Conservation (phyloP, 2,888 invertebrate species). For the Allygus modestus region DNA sequence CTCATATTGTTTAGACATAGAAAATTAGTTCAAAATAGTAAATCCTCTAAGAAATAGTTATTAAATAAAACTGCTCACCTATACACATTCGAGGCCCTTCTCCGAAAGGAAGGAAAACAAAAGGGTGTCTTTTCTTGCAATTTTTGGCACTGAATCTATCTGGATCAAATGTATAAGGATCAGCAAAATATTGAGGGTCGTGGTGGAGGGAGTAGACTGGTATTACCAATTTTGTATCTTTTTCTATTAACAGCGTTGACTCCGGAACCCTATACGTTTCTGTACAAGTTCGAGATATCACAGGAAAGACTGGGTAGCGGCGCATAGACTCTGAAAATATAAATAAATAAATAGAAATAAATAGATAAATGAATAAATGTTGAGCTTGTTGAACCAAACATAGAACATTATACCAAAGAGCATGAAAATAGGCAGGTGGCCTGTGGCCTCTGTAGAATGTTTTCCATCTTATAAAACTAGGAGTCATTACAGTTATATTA, state of each 20-base stretch:
- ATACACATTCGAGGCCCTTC: conserved; percentile 63
- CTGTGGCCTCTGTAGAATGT: too few species aligned
- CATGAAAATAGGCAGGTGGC: too few species aligned
- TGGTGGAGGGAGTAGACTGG: conserved; percentile 71
- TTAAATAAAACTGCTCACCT: conserved; percentile 35
- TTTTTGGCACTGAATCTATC: conserved; percentile 71
- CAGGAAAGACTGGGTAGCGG: conserved; percentile 74
- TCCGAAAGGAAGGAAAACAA: conserved; percentile 63
- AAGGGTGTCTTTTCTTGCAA: conserved; percentile 35
- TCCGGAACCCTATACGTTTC: conserved; percentile 68
- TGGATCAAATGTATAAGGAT: conserved; percentile 72
- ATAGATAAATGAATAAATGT: too few species aligned
- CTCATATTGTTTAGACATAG: too few species aligned
- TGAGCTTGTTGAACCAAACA: too few species aligned
- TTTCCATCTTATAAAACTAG: too few species aligned
- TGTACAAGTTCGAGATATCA: conserved; percentile 72
- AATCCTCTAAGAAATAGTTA: too few species aligned
- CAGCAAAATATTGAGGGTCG: conserved; percentile 71
- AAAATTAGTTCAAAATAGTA: too few species aligned
- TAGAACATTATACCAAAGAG: too few species aligned
- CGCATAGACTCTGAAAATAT: conserved; percentile 74
- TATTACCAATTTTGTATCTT: conserved; percentile 70
- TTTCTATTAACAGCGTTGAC: conserved; percentile 68
- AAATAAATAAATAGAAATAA: too few species aligned
- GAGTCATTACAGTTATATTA: too few species aligned